Base-by-base conservation (phyloP, 2,797 vertebrate species). In the Jordanella pulchra region DNA sequence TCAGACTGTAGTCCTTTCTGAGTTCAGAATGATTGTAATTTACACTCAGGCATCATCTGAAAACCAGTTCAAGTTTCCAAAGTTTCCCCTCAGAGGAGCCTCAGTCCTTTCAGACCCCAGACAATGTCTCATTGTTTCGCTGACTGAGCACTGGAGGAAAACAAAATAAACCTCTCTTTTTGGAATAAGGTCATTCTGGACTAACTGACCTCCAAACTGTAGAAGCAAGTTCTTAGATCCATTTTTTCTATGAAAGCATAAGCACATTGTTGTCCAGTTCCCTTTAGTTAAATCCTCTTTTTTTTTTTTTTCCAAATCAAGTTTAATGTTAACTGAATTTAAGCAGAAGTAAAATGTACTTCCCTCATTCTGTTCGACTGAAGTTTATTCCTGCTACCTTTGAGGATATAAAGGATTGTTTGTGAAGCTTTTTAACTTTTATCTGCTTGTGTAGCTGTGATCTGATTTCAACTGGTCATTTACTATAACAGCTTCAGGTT, bases 71-170 rank as follows among this genome's bases (percentile, higher is more conserved):
- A 58, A 68, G 67, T 75, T 72, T 35, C 47, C 73, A 3, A 77
- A 66, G 53, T 48, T 44, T 50, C 2, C 42, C 73, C 45, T 82
- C 81, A 76, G 58, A 50, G 23, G 71, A 69, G 54, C 47, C 75
- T 78, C 76, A 71, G 70, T 58, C 67, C 55, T 53, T 69, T 64
- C 69, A 44, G 79, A 45, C 51, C 64, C 77, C 67, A 55, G 66
- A 84, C 79, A 84, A 72, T 65, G 82, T 3, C 17, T 58, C 71
- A 64, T 74, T 90, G 81, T 87, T 71, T 63, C 64, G 7, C 23
- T 65, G 55, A 77, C 68, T 13, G 27, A 10, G 56, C 58, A 73
- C 14, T 54, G 48, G 0, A 65, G 65, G 64, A 69, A 78, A 82
- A 84, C 80, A 39, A 77, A 67, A 75, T 54, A 48, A 63, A 61